Evolutionary conservation across 2,113 vertebrate genomes (phyloP), one percentile per base, ranked within the genome.

Genomic region (Tachysurus vachellii): DNA sequence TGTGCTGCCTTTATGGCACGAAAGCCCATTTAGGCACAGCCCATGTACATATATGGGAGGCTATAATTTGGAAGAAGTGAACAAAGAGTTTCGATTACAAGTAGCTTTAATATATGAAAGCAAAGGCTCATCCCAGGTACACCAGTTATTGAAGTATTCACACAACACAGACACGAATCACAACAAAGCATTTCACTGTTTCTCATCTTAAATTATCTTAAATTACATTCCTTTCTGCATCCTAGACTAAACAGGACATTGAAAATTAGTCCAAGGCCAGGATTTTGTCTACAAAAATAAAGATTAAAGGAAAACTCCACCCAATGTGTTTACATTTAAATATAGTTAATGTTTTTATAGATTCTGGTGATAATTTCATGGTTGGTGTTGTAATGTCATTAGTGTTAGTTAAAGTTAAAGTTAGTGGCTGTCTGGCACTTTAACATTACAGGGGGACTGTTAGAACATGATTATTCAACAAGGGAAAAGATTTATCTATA

Each of bases 241-340:
- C 36, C 80, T 50, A 83, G 81, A 83, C 81, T 66, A 83, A 83
- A 83, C 80, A 82, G 59, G 64, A 64, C 61, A 47, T 11, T 64
- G 42, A 64, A 23, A 83, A 83, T 73, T 44, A 73, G 50, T 73
- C 53, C 83, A 84, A 71, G 83, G 66, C 64, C 83, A 83, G 62
- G 47, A 42, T 42, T 1, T 70, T 84, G 66, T 84, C 83, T 83
- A 70, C 16, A 36, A 70, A 26, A 42, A 26, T 82, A 44, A 42
- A n/a, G 57, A 21, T 44, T 64, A n/a, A 82, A 61, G 59, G 21
- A 26, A 62, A 61, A 62, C 50, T 56, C 26, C 50, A 79, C 14
- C 50, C 76, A 79, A 79, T 54, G 2, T 77, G 50, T 77, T 54
- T 44, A n/a, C 5, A 76, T n/a, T 76, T 23, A 75, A 77, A 53